Evolutionary conservation across 2,113 vertebrate species (phyloP).

Genomic region (Neotoma lepida): DNA sequence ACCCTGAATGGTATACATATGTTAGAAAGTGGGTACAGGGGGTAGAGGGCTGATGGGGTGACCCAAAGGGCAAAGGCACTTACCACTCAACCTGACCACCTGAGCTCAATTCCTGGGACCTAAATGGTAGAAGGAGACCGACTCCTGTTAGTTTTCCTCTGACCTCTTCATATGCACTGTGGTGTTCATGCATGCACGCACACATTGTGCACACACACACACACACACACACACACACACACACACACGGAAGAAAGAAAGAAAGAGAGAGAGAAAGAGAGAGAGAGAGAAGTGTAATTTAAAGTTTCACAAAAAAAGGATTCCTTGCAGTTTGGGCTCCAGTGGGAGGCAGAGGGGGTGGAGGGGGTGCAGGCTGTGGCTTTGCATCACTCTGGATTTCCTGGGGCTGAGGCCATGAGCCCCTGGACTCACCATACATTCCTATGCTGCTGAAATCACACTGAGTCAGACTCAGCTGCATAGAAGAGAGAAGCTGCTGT

Average conservation of each 20-base stretch:
- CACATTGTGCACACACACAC: accelerated
- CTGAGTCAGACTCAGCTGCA: background rate
- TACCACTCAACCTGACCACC: background rate
- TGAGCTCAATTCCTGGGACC: background rate
- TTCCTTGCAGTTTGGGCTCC: background rate
- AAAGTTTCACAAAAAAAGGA: background rate
- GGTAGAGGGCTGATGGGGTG: background rate
- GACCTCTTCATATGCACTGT: background rate
- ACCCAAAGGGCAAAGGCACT: background rate
- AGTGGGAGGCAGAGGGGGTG: background rate
- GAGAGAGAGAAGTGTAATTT: background rate
- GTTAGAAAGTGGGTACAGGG: background rate
- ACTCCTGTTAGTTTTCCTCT: background rate
- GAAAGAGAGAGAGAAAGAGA: background rate
- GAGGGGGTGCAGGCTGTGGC: background rate
- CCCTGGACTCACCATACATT: background rate
- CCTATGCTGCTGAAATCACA: slow-evolving; percentile 44
- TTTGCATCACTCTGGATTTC: background rate
- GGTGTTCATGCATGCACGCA: background rate
- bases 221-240: background rate
- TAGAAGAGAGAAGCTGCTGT: background rate
- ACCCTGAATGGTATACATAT: background rate
- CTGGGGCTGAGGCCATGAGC: background rate
- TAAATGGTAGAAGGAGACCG: background rate
- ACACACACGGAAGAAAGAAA: background rate